These are phyloP conservation scores for Rhizoglyphus robini DNA, from an alignment of 1,140 invertebrate genomes.

Conservation along the genomic window DNA sequence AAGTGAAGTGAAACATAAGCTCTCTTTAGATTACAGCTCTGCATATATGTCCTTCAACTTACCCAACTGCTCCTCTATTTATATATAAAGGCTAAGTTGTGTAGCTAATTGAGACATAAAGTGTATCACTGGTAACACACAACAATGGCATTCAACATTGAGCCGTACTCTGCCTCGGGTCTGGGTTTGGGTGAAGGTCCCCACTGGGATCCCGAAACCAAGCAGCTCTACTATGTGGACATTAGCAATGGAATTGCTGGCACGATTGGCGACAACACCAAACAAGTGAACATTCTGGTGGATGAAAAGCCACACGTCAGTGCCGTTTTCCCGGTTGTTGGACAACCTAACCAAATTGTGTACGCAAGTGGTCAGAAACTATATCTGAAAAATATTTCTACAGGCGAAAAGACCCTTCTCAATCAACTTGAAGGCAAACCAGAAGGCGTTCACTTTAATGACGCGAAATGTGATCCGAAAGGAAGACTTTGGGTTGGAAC, in stretches of 20 bases:
- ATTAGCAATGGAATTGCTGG: constrained; percentile 43
- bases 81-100: too few relatives aligned
- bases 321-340: constrained; percentile 48
- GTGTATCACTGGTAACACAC: too few relatives aligned
- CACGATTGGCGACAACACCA: constrained; percentile 38
- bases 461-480: constrained; percentile 65
- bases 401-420: constrained; percentile 35
- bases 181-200: constrained; percentile 38
- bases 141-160: constrained; percentile 13
- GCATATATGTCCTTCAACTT: too few relatives aligned
- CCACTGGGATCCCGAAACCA: constrained; percentile 48
- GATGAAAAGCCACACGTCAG: constrained; percentile 27
- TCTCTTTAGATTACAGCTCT: too few relatives aligned
- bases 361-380: constrained; percentile 49
- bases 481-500: constrained; percentile 62
- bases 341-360: constrained; percentile 44
- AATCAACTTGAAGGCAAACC: constrained; percentile 46
- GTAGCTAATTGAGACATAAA: too few relatives aligned
- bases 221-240: constrained; percentile 52
- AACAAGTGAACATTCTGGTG: constrained; percentile 29
- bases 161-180: constrained; percentile 14
- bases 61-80: too few relatives aligned
- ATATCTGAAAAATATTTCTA: constrained; percentile 47
- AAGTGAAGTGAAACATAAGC: too few relatives aligned
- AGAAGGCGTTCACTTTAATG: constrained; percentile 52